phyloP scores from a whole-genome alignment of 1,140 invertebrate genomes.

The Phthorimaea operculella region DNA sequence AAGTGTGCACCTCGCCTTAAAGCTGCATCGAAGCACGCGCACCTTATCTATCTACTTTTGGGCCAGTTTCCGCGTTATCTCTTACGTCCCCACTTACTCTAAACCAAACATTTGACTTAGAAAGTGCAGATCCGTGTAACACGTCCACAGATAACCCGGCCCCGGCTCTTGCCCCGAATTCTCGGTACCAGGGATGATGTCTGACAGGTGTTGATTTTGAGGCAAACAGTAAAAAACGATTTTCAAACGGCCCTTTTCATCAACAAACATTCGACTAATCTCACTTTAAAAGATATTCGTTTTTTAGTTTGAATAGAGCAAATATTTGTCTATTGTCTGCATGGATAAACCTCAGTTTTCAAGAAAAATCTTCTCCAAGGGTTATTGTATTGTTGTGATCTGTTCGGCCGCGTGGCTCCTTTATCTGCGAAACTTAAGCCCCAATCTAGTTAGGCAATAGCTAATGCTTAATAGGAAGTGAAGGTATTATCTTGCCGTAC shows the following conservation, averaged over 20 bases:
- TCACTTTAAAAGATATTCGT: neutral
- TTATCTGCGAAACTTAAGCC: too few relatives aligned
- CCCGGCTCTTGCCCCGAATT: constrained; percentile 50
- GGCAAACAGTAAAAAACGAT: constrained; percentile 28
- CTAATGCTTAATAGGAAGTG: constrained; percentile 1
- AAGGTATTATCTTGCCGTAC: neutral
- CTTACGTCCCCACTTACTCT: constrained; percentile 52
- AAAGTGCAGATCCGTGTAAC: constrained; percentile 65
- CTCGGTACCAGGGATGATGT: constrained; percentile 31
- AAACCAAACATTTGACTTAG: constrained; percentile 63
- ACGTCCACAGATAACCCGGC: constrained; percentile 53
- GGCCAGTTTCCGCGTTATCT: constrained; percentile 58
- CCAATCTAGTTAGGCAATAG: too few relatives aligned
- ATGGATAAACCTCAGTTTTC: too few relatives aligned
- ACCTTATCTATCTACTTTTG: constrained; percentile 44
- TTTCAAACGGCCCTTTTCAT: neutral
- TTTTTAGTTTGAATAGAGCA: constrained; percentile 6
- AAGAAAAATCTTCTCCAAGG: too few relatives aligned
- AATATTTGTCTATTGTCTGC: constrained; percentile 1
- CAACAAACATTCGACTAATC: constrained; percentile 2
- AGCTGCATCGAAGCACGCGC: constrained; percentile 25
- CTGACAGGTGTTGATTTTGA: constrained; percentile 34
- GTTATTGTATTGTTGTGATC: too few relatives aligned
- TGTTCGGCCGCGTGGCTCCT: too few relatives aligned
- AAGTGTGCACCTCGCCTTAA: too few relatives aligned